A percentile compares a stretch with the other conserved stretches of the same genome.
Evolutionary conservation across 2,888 invertebrate species (phyloP).

Genomic region (Pollenia amentaria): DNA sequence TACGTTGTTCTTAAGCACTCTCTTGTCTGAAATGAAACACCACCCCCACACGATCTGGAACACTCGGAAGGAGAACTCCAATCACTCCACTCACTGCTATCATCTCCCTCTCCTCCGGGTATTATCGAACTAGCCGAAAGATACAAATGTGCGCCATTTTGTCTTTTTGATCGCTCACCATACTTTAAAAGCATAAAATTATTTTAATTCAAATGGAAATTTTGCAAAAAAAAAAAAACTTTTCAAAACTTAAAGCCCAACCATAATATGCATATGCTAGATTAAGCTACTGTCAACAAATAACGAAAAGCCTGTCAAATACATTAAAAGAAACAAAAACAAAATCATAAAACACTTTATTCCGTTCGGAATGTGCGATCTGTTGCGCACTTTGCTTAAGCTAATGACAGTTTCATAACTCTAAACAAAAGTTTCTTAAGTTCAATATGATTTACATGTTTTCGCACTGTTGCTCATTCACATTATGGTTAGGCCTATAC

Average conservation of each 20-base stretch:
- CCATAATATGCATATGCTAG: too few species aligned
- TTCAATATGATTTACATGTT: too few species aligned
- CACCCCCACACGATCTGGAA: slow-evolving; percentile 96
- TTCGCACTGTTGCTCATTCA: too few species aligned
- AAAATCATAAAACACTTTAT: too few species aligned
- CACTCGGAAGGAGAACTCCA: slow-evolving; percentile 94
- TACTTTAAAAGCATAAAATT: slow-evolving; percentile 83
- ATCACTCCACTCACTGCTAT: slow-evolving; percentile 90
- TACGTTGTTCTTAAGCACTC: slow-evolving; percentile 89
- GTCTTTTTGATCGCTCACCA: slow-evolving; percentile 90
- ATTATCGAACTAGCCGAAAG: slow-evolving; percentile 90
- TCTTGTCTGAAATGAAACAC: slow-evolving; percentile 94
- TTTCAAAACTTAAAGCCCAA: too few species aligned
- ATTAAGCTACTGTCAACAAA: too few species aligned
- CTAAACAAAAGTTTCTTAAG: too few species aligned
- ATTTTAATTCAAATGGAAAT: too few species aligned
- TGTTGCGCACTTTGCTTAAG: background rate
- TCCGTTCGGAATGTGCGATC: too few species aligned
- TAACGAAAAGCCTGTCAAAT: too few species aligned
- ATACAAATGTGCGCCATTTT: slow-evolving; percentile 90
- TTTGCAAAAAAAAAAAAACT: too few species aligned
- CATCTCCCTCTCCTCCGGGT: slow-evolving; percentile 88
- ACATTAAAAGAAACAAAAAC: slow-evolving; percentile 60
- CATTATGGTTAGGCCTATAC: slow-evolving; percentile 79
- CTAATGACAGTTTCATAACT: too few species aligned